Conservation (phyloP, 2,113 vertebrate genomes). For the Gymnarchus niloticus region DNA sequence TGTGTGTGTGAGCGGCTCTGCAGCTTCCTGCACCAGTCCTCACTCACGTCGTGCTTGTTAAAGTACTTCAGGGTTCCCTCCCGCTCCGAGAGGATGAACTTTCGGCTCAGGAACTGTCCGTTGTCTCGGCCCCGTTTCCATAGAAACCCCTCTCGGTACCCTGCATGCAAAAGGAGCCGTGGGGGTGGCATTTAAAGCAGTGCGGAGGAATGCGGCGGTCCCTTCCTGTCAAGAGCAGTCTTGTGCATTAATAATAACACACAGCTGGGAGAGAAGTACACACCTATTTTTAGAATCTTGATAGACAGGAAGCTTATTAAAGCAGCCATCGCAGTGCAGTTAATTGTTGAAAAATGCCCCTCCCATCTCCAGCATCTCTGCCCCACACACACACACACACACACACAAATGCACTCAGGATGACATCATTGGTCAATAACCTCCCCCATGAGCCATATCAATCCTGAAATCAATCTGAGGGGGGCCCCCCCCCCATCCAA, state of each 20-base stretch:
- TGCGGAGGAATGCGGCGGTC: neutral
- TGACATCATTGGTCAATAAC: slow-evolving; percentile 37
- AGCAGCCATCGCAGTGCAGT: neutral
- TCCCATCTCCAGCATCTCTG: neutral
- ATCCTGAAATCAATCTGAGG: slow-evolving; percentile 18
- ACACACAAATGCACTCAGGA: slow-evolving; percentile 22
- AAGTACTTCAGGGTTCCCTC: slow-evolving; percentile 90
- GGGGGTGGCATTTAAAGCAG: slow-evolving; percentile 16
- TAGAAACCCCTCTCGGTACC: slow-evolving; percentile 88
- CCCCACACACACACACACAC: neutral
- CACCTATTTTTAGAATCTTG: neutral
- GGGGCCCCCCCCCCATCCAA: neutral
- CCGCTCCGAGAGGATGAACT: slow-evolving; percentile 82
- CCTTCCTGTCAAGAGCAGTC: neutral
- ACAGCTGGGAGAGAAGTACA: neutral
- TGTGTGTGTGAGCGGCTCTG: neutral
- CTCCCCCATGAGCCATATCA: slow-evolving; percentile 27
- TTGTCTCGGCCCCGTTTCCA: slow-evolving; percentile 95
- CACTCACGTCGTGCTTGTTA: slow-evolving; percentile 85
- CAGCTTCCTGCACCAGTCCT: neutral
- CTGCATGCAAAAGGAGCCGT: slow-evolving; percentile 49
- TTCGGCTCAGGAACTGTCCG: slow-evolving; percentile 83
- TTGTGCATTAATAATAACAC: slow-evolving; percentile 5
- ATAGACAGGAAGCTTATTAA: neutral
- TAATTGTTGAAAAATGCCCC: neutral